phyloP scores from a whole-genome alignment of 2,888 invertebrate genomes.

The Drosophila paracracens region DNA sequence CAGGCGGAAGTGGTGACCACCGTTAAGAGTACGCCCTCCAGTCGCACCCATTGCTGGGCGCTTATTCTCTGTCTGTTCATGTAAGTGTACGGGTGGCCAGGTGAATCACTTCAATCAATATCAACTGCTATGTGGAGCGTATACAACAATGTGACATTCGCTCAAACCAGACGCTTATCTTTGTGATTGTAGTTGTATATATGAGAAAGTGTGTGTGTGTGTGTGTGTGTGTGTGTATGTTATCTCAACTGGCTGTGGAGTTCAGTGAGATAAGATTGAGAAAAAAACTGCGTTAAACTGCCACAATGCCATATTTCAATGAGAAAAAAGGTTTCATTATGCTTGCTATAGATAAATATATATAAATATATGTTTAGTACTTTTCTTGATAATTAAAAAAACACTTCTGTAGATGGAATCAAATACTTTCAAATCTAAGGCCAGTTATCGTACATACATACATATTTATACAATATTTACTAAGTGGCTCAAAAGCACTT shows the following conservation, averaged over 20 bases:
- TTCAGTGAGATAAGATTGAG: slow-evolving; percentile 52
- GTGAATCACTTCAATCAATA: slow-evolving; percentile 10
- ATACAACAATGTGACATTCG: slow-evolving; percentile 15
- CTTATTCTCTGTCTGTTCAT: slow-evolving; percentile 78
- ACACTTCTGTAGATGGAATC: neutral
- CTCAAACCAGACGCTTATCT: slow-evolving; percentile 46
- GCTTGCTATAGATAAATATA: neutral
- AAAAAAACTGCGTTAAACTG: slow-evolving; percentile 25
- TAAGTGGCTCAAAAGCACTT: neutral
- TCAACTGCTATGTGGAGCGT: slow-evolving; percentile 1
- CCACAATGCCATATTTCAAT: slow-evolving; percentile 22
- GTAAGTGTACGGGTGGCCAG: slow-evolving; percentile 62
- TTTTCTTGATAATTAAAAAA: neutral
- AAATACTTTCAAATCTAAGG: neutral
- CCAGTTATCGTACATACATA: neutral
- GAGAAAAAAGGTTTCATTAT: slow-evolving; percentile 3
- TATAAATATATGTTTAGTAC: neutral
- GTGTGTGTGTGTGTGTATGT: slow-evolving; percentile 28
- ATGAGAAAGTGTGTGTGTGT: neutral
- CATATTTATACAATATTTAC: neutral
- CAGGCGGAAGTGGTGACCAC: slow-evolving; percentile 85
- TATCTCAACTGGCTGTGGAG: slow-evolving; percentile 51
- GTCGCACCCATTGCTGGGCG: slow-evolving; percentile 83
- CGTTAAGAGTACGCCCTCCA: slow-evolving; percentile 81
- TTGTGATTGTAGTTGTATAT: slow-evolving; percentile 14